Conservation (phyloP, 2,797 vertebrate genomes). For the Adrianichthys oophorus region DNA sequence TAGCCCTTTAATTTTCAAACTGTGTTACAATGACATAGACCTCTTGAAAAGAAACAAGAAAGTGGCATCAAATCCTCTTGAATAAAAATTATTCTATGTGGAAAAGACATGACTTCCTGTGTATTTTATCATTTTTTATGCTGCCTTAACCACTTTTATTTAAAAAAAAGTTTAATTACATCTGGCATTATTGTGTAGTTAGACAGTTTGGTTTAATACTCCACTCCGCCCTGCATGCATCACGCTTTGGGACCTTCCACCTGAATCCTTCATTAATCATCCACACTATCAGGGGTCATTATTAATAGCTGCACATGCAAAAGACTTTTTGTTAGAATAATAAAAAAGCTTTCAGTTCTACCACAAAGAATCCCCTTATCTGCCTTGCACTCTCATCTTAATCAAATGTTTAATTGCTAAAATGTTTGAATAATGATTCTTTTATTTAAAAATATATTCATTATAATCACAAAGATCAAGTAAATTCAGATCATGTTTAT, state of each 20-base stretch:
- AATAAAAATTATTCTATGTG: too few relatives aligned
- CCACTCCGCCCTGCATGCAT: too few relatives aligned
- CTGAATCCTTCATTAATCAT: constrained; percentile 57
- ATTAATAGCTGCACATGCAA: constrained; percentile 29
- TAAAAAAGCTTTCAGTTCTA: constrained; percentile 21
- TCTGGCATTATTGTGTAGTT: constrained; percentile 42
- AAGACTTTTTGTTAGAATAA: constrained; percentile 24
- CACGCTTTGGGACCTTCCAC: constrained; percentile 31
- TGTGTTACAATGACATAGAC: constrained; percentile 7
- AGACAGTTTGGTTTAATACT: constrained; percentile 51
- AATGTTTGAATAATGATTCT: constrained; percentile 10
- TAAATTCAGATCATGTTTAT: too few relatives aligned
- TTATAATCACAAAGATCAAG: too few relatives aligned
- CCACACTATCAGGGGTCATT: constrained; percentile 26
- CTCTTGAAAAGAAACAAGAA: neutral
- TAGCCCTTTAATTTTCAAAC: constrained; percentile 3
- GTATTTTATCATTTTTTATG: too few relatives aligned
- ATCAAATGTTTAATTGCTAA: constrained; percentile 12
- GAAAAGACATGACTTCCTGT: too few relatives aligned
- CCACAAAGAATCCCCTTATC: constrained; percentile 15
- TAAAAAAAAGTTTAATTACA: constrained; percentile 6
- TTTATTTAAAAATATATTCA: constrained; percentile 9
- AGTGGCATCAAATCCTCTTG: too few relatives aligned
- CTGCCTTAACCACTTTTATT: too few relatives aligned
- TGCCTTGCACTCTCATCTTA: constrained; percentile 1